Percentiles rank a stretch among this genome's conserved stretches.
Conservation (phyloP, 1,140 invertebrate species). For the Tetranychus urticae region DNA sequence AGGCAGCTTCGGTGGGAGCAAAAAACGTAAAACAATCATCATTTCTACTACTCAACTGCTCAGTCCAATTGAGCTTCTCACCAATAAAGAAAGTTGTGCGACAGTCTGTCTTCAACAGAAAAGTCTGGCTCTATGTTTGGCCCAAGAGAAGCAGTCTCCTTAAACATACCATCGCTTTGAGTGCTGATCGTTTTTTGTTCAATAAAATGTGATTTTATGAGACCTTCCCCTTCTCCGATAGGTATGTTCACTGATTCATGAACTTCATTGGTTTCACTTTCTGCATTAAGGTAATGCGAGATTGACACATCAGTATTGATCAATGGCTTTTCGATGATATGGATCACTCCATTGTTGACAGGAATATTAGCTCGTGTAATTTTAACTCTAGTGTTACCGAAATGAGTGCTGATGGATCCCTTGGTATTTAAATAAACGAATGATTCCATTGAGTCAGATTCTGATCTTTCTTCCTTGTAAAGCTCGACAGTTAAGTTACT, state of each 20-base stretch:
- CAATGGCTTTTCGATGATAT: conserved; percentile 63
- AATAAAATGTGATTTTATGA: background rate
- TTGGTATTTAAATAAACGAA: conserved; percentile 66
- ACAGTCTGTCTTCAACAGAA: background rate
- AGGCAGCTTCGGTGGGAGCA: conserved; percentile 63
- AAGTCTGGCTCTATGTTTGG: background rate
- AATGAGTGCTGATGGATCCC: conserved; percentile 45
- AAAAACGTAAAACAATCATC: conserved; percentile 62
- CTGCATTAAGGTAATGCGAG: conserved; percentile 35
- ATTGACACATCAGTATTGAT: conserved; percentile 67
- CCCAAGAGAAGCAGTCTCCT: background rate
- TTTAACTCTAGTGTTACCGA: conserved; percentile 57
- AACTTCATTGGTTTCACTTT: conserved; percentile 42
- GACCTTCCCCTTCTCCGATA: background rate
- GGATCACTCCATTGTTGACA: conserved; percentile 68
- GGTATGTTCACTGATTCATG: background rate
- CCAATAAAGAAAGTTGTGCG: conserved; percentile 3
- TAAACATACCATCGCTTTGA: background rate
- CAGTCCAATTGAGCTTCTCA: conserved; percentile 38
- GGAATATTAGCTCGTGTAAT: conserved; percentile 72
- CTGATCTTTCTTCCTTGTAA: background rate
- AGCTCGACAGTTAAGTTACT: background rate
- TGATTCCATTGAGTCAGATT: background rate
- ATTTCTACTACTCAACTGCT: conserved; percentile 32
- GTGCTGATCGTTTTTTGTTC: background rate